Evolutionary conservation across 2,113 vertebrate species (phyloP), one percentile per base, ranked within the genome.

Genomic region (Epinephelus moara): DNA sequence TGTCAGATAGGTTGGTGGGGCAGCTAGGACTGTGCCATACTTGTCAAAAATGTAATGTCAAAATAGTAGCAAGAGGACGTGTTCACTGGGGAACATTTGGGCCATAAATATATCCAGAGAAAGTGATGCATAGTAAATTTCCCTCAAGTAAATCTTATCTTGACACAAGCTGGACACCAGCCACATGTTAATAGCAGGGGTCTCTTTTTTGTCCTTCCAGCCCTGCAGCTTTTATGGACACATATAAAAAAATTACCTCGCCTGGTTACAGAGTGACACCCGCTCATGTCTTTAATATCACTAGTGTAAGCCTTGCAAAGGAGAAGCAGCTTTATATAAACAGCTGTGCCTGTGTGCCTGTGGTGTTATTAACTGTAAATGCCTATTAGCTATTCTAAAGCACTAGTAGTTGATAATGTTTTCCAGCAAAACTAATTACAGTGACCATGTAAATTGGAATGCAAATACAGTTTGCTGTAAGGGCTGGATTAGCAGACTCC

Each of bases 31-130:
- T 53, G 19, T 30, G 61, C 21, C 70, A 42, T 42, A 59, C 55
- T 67, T 76, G 67, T 87, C 72, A 77, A 69, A 75, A 69, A 63
- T 52, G 67, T 61, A 56, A 53, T 71, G 66, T 67, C 37, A 80
- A 80, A 60, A 57, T 25, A 5, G 18, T 62, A 64, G 56, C 66
- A 66, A 67, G 75, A n/a, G 37, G 56, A 76, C 23, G 62, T 21
- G 21, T 30, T 71, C 52, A 21, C 27, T 67, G 55, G 27, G 23
- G 52, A 73, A 71, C 59, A 45, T 78, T 37, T 9, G 23, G 49
- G 52, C 67, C 55, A 64, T 73, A 75, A 85, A 86, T 89, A 75
- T 14, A 73, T 15, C 23, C 10, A 67, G 71, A 66, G 75, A 70
- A 79, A 63, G 61, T 76, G 60, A 70, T 49, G 81, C 61, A 71